These are phyloP conservation scores for Gari tellinella DNA, from an alignment of 2,888 invertebrate species.

Conservation along the genomic window DNA sequence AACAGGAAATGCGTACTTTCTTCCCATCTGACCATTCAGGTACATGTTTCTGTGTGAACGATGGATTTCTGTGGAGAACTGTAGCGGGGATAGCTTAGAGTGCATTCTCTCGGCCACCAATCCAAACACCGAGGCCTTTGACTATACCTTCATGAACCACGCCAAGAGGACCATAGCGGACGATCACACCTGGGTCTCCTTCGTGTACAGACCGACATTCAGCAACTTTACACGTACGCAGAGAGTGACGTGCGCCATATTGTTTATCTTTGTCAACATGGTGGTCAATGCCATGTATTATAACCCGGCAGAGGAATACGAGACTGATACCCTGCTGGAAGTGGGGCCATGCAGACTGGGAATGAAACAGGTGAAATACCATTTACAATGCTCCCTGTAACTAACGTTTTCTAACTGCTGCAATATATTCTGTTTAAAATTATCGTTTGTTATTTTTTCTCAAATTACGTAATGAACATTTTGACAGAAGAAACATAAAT, in stretches of 20 bases:
- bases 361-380: slow-evolving; percentile 20
- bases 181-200: slow-evolving; percentile 52
- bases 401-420: too few relatives aligned
- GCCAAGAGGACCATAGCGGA: slow-evolving; percentile 48
- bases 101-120: slow-evolving; percentile 46
- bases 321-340: slow-evolving; percentile 30
- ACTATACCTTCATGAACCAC: slow-evolving; percentile 45
- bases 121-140: slow-evolving; percentile 44
- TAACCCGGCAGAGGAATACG: slow-evolving; percentile 42
- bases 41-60: slow-evolving; percentile 53
- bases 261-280: slow-evolving; percentile 53
- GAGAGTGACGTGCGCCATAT: slow-evolving; percentile 42
- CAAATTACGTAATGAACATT: too few relatives aligned
- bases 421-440: too few relatives aligned
- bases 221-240: slow-evolving; percentile 56
- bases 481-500: too few relatives aligned
- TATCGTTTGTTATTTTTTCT: too few relatives aligned
- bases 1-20: too few relatives aligned
- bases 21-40: too few relatives aligned
- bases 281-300: slow-evolving; percentile 59
- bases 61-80: slow-evolving; percentile 49
- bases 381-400: too few relatives aligned
- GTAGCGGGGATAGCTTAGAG: slow-evolving; percentile 31
- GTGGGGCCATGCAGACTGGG: slow-evolving; percentile 53
- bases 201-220: slow-evolving; percentile 53